phyloP scores from a whole-genome alignment of 2,113 vertebrate species.

The Onychostoma macrolepis region DNA sequence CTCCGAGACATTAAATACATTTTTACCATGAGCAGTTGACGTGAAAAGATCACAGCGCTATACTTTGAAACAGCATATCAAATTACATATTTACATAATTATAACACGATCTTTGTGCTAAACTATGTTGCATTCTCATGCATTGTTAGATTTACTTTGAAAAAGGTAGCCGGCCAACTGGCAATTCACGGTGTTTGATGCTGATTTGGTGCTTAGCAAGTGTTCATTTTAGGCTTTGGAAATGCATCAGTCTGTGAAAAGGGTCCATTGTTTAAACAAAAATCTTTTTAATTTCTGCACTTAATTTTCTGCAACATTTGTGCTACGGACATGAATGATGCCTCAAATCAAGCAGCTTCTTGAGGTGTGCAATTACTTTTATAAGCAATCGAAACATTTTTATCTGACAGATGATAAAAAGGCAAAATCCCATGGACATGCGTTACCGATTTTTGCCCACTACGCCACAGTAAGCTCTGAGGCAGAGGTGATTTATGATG shows the following conservation, averaged over 20 bases:
- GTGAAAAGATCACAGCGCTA: too few relatives aligned
- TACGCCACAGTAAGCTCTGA: background rate
- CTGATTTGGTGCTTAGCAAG: background rate
- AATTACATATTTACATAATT: background rate
- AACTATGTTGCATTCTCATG: background rate
- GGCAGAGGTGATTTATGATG: conserved; percentile 30
- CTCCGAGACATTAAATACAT: too few relatives aligned
- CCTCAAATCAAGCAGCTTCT: background rate
- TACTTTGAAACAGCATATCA: background rate
- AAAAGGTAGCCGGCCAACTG: too few relatives aligned
- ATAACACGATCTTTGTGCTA: background rate
- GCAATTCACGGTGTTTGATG: background rate
- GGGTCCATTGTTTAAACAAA: background rate
- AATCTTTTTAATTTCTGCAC: background rate
- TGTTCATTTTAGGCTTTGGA: background rate
- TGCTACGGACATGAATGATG: background rate
- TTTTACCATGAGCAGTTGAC: background rate
- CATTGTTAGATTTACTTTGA: background rate
- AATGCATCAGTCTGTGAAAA: background rate
- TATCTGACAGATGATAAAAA: background rate
- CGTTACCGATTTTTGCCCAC: background rate
- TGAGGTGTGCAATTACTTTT: background rate
- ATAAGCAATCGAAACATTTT: background rate
- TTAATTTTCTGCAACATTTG: background rate
- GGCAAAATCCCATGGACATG: background rate